These are phyloP conservation scores for Ichneumon xanthorius DNA, from an alignment of 2,888 invertebrate genomes.

Conservation along the genomic window DNA sequence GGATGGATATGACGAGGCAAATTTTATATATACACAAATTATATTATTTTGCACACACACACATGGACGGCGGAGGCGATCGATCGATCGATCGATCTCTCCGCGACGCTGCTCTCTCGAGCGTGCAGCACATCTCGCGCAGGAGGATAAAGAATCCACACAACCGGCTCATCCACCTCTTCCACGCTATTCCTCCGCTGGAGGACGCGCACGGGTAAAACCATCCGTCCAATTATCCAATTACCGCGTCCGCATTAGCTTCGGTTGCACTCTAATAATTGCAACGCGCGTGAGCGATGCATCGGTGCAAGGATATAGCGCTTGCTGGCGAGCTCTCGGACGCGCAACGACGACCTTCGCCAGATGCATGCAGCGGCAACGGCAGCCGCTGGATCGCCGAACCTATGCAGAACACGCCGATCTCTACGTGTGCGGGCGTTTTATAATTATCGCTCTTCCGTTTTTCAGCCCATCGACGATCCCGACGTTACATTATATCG, in stretches of 20 bases:
- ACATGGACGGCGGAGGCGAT: not conserved
- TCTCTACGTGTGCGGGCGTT: constrained; percentile 54
- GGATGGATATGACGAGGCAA: constrained; percentile 16
- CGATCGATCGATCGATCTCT: constrained; percentile 76
- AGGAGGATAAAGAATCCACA: constrained; percentile 41
- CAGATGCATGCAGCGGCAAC: constrained; percentile 10
- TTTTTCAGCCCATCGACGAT: not conserved
- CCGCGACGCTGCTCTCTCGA: constrained; percentile 69
- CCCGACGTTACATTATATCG: constrained; percentile 9
- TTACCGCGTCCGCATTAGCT: constrained; percentile 76
- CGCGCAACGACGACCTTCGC: constrained; percentile 54
- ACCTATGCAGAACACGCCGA: constrained; percentile 22
- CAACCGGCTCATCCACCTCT: constrained; percentile 48
- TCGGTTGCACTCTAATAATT: constrained; percentile 77
- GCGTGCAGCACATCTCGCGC: constrained; percentile 30
- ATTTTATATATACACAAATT: constrained; percentile 8
- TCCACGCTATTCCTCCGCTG: constrained; percentile 31
- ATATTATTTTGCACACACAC: constrained; percentile 15
- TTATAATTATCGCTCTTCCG: constrained; percentile 52
- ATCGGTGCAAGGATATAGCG: constrained; percentile 42
- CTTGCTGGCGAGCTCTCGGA: constrained; percentile 28
- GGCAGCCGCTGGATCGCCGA: not conserved
- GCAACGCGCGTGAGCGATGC: constrained; percentile 68
- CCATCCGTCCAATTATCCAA: constrained; percentile 77
- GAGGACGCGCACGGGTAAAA: constrained; percentile 54